These are phyloP conservation scores for Ctenoplectra terminalis DNA, from an alignment of 1,140 invertebrate genomes.

Conservation along the genomic window DNA sequence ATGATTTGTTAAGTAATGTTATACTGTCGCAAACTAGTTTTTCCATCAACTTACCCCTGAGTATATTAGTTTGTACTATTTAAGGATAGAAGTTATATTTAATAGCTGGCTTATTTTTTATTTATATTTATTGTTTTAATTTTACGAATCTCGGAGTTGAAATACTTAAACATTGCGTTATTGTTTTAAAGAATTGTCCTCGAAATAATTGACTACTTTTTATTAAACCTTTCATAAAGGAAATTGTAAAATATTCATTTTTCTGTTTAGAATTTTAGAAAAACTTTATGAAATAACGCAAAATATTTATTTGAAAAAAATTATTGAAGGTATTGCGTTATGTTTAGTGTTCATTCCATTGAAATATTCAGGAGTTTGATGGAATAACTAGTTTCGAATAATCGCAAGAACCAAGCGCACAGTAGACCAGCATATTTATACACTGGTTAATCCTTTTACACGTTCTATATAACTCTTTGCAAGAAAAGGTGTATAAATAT, in stretches of 20 bases:
- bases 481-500: slow-evolving; percentile 62
- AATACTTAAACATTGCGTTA: slow-evolving; percentile 25
- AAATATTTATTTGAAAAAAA: slow-evolving; percentile 12
- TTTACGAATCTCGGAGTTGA: slow-evolving; percentile 1
- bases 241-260: slow-evolving; percentile 20
- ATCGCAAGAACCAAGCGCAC: slow-evolving; percentile 61
- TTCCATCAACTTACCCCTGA: slow-evolving; percentile 51
- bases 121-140: slow-evolving; percentile 44
- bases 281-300: not conserved
- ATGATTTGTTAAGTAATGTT: slow-evolving; percentile 51
- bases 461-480: slow-evolving; percentile 59
- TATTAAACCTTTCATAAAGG: not conserved
- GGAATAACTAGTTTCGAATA: slow-evolving; percentile 51
- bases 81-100: slow-evolving; percentile 21
- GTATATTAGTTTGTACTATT: slow-evolving; percentile 6
- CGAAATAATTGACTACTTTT: slow-evolving; percentile 16
- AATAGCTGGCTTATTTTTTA: slow-evolving; percentile 15
- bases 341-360: slow-evolving; percentile 25
- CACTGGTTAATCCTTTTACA: slow-evolving; percentile 62
- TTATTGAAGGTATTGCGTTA: slow-evolving; percentile 11
- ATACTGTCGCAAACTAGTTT: slow-evolving; percentile 54
- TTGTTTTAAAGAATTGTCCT: slow-evolving; percentile 1
- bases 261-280: not conserved
- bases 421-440: slow-evolving; percentile 62
- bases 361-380: slow-evolving; percentile 34